Percentiles rank a stretch among this genome's conserved stretches.
phyloP scores from a whole-genome alignment of 2,888 invertebrate genomes.

The Oscheius sp. region DNA sequence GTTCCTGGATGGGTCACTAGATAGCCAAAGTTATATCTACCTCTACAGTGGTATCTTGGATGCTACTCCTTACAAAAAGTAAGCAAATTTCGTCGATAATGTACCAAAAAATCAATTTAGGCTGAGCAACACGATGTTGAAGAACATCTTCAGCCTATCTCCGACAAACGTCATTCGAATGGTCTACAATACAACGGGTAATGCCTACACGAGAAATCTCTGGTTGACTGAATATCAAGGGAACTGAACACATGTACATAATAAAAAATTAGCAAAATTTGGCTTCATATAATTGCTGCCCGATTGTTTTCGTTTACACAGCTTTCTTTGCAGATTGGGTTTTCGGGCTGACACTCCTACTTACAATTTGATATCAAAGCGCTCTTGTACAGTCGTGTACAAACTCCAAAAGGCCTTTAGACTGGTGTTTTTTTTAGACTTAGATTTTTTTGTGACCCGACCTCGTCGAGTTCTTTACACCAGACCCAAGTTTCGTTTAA shows the following conservation, averaged over 20 bases:
- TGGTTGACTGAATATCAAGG: conserved; percentile 9
- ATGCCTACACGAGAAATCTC: not conserved
- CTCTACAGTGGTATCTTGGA: conserved; percentile 6
- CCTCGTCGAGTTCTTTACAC: too few relatives aligned
- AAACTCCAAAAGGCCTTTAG: too few relatives aligned
- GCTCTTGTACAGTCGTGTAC: too few relatives aligned
- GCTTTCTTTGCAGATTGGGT: too few relatives aligned
- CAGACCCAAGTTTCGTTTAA: too few relatives aligned
- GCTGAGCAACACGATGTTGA: not conserved
- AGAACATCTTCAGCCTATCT: not conserved
- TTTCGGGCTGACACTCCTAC: too few relatives aligned
- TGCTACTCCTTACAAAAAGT: conserved; percentile 5
- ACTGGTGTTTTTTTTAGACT: too few relatives aligned
- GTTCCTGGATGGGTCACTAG: not conserved
- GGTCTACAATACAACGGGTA: conserved; percentile 27
- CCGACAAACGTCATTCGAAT: conserved; percentile 18
- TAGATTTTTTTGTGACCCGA: too few relatives aligned
- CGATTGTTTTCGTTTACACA: too few relatives aligned
- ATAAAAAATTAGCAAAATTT: too few relatives aligned
- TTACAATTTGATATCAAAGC: too few relatives aligned
- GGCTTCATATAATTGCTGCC: too few relatives aligned
- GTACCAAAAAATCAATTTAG: not conserved
- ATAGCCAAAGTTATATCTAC: conserved; percentile 1
- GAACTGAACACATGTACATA: not conserved
- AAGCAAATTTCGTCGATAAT: not conserved